A percentile compares a stretch with the other conserved stretches of the same genome.
Conservation (phyloP, 2,113 vertebrate genomes). For the Eurypyga helias region DNA sequence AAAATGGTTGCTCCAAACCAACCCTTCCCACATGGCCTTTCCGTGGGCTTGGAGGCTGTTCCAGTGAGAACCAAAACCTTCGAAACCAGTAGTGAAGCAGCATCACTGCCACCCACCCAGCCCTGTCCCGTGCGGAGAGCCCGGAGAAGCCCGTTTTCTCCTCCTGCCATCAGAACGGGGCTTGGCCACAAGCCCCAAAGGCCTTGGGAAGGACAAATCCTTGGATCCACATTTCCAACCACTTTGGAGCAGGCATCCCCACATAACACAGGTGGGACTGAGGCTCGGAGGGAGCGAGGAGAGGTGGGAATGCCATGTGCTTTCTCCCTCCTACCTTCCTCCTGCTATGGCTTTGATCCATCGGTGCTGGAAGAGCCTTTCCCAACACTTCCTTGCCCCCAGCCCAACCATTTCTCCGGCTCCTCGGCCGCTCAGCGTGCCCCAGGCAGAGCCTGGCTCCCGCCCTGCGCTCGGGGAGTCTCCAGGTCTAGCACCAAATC, state of each 20-base stretch:
- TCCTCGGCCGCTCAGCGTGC: neutral
- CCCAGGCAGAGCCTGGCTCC: neutral
- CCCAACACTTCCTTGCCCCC: neutral
- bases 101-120: neutral
- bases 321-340: neutral
- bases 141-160: neutral
- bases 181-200: neutral
- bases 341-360: neutral
- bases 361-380: neutral
- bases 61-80: neutral
- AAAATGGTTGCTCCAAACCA: neutral
- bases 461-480: neutral
- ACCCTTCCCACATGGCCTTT: neutral
- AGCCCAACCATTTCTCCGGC: neutral
- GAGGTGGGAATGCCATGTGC: accelerated
- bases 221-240: neutral
- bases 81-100: neutral
- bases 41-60: neutral
- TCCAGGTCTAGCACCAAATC: neutral
- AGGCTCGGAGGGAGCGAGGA: neutral
- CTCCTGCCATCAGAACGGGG: neutral
- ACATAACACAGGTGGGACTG: neutral
- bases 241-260: neutral
- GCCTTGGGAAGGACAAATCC: neutral
- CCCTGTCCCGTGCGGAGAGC: neutral